Conservation (phyloP, 2,113 vertebrate genomes). For the Eurypyga helias region DNA sequence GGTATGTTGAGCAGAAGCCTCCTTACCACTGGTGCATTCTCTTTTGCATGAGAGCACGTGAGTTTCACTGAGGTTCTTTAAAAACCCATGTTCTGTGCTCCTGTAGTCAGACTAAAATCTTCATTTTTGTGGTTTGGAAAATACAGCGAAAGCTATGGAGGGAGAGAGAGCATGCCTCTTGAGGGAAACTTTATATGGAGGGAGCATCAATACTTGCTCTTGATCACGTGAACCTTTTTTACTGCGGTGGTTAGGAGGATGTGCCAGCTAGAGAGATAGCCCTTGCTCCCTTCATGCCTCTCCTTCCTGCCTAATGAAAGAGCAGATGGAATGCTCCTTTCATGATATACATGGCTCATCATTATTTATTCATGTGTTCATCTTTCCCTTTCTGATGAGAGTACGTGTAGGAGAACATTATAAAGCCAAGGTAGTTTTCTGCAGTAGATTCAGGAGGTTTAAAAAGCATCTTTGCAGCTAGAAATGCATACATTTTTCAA, state of each 20-base stretch:
- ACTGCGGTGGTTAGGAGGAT: not conserved
- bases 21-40: not conserved
- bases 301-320: slow-evolving; percentile 12
- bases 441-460: slow-evolving; percentile 50
- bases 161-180: not conserved
- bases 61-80: slow-evolving; percentile 30
- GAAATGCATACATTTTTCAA: slow-evolving; percentile 17
- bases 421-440: slow-evolving; percentile 61
- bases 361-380: slow-evolving; percentile 63
- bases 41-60: not conserved
- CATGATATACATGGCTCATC: slow-evolving; percentile 1
- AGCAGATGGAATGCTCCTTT: slow-evolving; percentile 59
- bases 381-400: slow-evolving; percentile 54
- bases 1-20: not conserved
- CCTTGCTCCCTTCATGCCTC: not conserved
- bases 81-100: not conserved
- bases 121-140: not conserved
- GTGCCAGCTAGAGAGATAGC: not conserved
- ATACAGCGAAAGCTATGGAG: not conserved
- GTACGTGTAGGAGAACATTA: slow-evolving; percentile 48
- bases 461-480: slow-evolving; percentile 51
- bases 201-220: not conserved
- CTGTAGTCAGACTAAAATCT: not conserved
- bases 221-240: not conserved
- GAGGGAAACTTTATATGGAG: not conserved